Evolutionary conservation across 2,113 vertebrate genomes (phyloP), one percentile per base, ranked within the genome.

Genomic region (Dinomys branickii): DNA sequence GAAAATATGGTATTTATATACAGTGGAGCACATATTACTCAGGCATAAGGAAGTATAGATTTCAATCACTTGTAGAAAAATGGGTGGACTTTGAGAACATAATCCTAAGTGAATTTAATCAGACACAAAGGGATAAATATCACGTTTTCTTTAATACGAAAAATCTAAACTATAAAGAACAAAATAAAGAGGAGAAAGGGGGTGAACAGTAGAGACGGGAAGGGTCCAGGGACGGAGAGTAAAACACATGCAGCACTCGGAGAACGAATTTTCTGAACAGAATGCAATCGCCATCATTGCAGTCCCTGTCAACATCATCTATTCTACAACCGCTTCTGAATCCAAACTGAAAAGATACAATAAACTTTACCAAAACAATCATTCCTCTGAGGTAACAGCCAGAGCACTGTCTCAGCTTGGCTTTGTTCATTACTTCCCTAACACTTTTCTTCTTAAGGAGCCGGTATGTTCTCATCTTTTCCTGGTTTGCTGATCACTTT

Each of bases 401-500:
- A 77, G 88, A 83, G 20, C 8, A 65, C 24, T 67, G 26, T 67
- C 38, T 41, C 67, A 41, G 41, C 33, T 88, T 92, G 28, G n/a
- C 71, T 88, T 58, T 35, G n/a, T 38, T 44, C 16, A 30, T 82
- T 73, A 44, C 82, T 90, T 87, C 38, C 75, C 14, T 90, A 91
- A 50, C 63, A 63, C 28, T 24, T 67, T 85, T n/a, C 7, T 22
- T 87, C 44, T 81, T 54, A 19, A 9, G 73, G 38, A 19, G 26
- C 30, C 35, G 30, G 33, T 80, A 63, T 12, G 44, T 69, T 71
- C 38, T 17, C 16, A 33, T 16, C 16, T 83, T 85, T 59, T 59
- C 84, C 52, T 75, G 44, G 8, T 67, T 84, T 94, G 84, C 38
- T n/a, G 67, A 94, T 16, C n/a, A 44, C 59, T 91, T 88, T 88